Base-by-base conservation (phyloP, 2,797 vertebrate genomes). In the Lophius americanus region DNA sequence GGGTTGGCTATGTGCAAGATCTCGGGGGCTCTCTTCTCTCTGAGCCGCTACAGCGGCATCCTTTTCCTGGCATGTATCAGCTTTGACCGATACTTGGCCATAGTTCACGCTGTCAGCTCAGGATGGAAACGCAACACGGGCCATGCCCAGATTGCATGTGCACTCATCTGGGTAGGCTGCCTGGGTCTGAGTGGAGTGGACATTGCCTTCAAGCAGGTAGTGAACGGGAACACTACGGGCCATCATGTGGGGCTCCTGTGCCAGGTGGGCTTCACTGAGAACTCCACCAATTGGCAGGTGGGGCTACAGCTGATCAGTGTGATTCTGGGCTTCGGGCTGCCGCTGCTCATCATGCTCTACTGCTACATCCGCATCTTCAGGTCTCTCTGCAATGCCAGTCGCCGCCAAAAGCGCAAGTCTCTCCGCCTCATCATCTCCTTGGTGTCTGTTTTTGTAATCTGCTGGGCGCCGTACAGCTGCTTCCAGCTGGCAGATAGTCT, bases 51-150 rank as follows among this genome's bases (percentile, higher is more conserved):
- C 85, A 93, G 94, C 42, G 92, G 93, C n/a, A 90, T 95, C 71
- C 92, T 96, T 4, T 94, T 96, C 81, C 86, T 96, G 65, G 91
- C 91, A 9, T 95, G 94, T 89, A 93, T 96, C 80, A 95, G 95
- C 80, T 89, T 95, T 1, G 95, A 96, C 81, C 91, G 95, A 35
- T 96, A 95, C 86, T 79, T 95, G 72, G 93, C 93, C 60, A 94
- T 96, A 2, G 94, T 95, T 7, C 93, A 94, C 1, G 94, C 92
- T 0, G 73, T 94, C 51, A 89, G 88, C 42, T 83, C 91, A 0
- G 82, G 89, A 52, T 94, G 90, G 91, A 93, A 91, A 13, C 91
- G 88, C 68, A 91, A 78, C 64, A 88, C 89, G 36, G 89, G 87
- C 63, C 93, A 94, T 14, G 91, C 91, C 1, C 92, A 94, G 49